Conservation (phyloP, 2,797 vertebrate species). For the Antrozous pallidus region DNA sequence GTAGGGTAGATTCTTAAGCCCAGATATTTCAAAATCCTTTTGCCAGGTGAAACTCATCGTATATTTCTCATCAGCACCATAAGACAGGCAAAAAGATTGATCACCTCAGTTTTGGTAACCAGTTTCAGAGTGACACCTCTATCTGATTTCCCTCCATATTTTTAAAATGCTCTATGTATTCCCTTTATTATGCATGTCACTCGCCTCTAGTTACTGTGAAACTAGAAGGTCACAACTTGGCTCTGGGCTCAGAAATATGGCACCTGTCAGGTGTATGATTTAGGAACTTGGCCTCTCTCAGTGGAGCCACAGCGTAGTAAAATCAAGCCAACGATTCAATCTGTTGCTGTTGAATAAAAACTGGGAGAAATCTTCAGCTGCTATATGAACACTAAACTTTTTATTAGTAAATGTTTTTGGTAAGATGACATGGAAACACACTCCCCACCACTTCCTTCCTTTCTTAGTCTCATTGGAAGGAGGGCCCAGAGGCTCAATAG, state of each 20-base stretch:
- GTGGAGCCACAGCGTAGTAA: not conserved
- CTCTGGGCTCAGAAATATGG: conserved; percentile 64
- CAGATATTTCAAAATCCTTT: not conserved
- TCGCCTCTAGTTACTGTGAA: not conserved
- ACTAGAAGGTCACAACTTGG: conserved; percentile 60
- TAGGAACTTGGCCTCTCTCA: conserved; percentile 61
- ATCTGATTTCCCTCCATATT: not conserved
- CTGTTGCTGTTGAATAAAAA: conserved; percentile 14
- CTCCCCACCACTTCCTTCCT: not conserved
- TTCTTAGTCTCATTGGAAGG: not conserved
- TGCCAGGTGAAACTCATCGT: not conserved
- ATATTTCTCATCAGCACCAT: not conserved
- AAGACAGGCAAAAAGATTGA: not conserved
- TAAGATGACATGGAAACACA: not conserved
- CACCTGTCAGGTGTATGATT: conserved; percentile 54
- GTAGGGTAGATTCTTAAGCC: not conserved
- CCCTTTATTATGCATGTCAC: not conserved
- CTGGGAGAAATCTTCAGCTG: conserved; percentile 23
- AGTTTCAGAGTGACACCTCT: conserved; percentile 15
- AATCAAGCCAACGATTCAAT: conserved; percentile 33
- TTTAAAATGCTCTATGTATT: conserved; percentile 1
- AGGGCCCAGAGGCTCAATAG: not conserved
- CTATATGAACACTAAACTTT: not conserved
- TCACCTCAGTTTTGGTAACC: not conserved
- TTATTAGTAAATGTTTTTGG: conserved; percentile 23